These are phyloP conservation scores for Mormyrops attenuatus DNA, from an alignment of 2,797 vertebrate genomes.

Conservation along the genomic window DNA sequence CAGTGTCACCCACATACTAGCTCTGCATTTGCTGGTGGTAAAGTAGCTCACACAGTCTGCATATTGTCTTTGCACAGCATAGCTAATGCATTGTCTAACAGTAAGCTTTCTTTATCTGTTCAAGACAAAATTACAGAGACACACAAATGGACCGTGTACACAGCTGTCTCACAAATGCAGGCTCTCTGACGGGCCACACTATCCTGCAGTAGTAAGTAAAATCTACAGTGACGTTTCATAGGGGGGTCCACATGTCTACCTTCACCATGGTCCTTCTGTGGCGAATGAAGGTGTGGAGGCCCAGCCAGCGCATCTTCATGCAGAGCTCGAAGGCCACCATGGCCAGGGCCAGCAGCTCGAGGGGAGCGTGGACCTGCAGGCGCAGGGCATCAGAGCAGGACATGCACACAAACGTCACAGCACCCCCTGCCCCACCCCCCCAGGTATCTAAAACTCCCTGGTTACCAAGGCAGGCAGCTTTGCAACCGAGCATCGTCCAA, in stretches of 20 bases:
- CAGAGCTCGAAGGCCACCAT: conserved; percentile 91
- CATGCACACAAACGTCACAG: neutral
- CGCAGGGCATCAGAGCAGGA: neutral
- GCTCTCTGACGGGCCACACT: neutral
- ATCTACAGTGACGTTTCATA: neutral
- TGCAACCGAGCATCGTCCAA: neutral
- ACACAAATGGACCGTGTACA: neutral
- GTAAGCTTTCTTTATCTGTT: neutral
- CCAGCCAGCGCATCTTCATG: conserved; percentile 95
- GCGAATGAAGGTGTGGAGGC: conserved; percentile 83
- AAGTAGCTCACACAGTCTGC: neutral
- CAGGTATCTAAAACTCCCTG: neutral
- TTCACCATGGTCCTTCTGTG: conserved; percentile 98
- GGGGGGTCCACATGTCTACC: conserved; percentile 49
- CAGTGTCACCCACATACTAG: neutral
- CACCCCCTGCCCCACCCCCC: neutral
- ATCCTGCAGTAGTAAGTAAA: neutral
- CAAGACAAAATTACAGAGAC: neutral
- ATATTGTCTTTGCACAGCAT: neutral
- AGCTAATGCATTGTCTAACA: neutral
- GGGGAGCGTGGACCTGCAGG: conserved; percentile 83
- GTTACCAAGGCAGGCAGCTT: neutral
- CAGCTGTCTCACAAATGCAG: neutral
- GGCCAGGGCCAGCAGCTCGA: conserved; percentile 84
- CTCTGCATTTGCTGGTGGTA: neutral